Evolutionary conservation across 2,888 invertebrate genomes (phyloP), one percentile per base, ranked within the genome.

Genomic region (Volucella inflata): DNA sequence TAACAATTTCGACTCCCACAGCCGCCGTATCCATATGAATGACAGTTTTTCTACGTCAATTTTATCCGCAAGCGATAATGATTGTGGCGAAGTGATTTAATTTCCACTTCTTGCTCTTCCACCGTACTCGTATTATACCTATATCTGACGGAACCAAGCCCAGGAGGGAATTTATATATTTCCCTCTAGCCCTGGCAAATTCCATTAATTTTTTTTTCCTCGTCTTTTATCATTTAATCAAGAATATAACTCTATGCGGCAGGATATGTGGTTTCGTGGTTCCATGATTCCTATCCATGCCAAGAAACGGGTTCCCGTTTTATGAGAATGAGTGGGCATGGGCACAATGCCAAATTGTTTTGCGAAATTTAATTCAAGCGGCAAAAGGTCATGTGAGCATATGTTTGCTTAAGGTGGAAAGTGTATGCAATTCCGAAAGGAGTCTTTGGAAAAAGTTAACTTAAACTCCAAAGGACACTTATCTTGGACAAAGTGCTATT

Each of bases 311-410:
- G 53, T 51, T 51, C 11, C 12, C n/a, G 44, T 30, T 60, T 14
- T 16, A 10, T 60, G 55, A 42, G 36, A 30, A 40, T 59, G 46
- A 46, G 40, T 72, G 64, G 80, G 84, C 79, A 80, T 72, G 68
- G 84, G 84, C 80, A 80, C 59, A 42, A 53, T 60, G 84, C 84
- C 84, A 83, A 84, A 65, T n/a, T 57, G 59, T 65, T 71, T 40
- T 64, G 42, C 48, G 42, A 65, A 80, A 79, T 75, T 83, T 14
- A 65, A 80, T 64, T 71, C 62, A 60, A 64, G 57, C 55, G 48
- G 59, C 65, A 67, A 80, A 84, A 71, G 84, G 80, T 84, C 80
- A 80, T 75, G 74, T 79, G 46, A 79, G 72, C 51, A 70, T 60
- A 59, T 12, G 21, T 64, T 17, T 67, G 8, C 48, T 74, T 38